Conservation (phyloP, 2,888 invertebrate genomes). For the Drosophila engyochracea region DNA sequence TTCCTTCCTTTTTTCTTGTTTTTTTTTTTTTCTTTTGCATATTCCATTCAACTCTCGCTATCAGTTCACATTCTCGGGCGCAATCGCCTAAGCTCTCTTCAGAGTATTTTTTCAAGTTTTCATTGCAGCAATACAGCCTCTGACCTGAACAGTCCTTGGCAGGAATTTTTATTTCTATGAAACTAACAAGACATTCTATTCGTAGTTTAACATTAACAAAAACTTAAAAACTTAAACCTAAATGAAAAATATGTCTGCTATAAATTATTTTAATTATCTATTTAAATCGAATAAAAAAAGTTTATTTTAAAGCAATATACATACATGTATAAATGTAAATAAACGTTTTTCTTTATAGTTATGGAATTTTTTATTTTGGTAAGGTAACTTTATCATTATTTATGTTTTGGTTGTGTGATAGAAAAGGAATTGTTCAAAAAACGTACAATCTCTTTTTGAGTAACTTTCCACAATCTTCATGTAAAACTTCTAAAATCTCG, state of each 20-base stretch:
- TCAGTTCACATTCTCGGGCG: conserved; percentile 28
- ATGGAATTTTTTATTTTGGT: background rate
- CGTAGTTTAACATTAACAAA: background rate
- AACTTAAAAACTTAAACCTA: background rate
- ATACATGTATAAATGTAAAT: background rate
- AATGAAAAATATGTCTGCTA: background rate
- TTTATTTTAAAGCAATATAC: background rate
- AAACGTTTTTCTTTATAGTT: background rate
- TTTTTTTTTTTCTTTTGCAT: background rate
- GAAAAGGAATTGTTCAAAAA: background rate
- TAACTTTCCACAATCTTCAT: background rate
- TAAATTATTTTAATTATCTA: background rate
- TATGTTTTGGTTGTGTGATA: background rate
- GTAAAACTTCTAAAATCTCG: background rate
- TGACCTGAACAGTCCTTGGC: conserved; percentile 1
- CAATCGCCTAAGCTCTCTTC: conserved; percentile 28
- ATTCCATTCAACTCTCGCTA: conserved; percentile 37
- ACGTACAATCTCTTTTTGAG: background rate
- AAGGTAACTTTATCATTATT: background rate
- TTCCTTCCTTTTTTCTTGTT: conserved; percentile 1
- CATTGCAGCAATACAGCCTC: background rate
- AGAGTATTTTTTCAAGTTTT: background rate
- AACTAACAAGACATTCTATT: too few species aligned
- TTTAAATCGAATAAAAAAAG: background rate
- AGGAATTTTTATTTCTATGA: background rate